These are phyloP conservation scores for Tragelaphus imberbis DNA, from an alignment of 2,113 vertebrate species.

Conservation along the genomic window DNA sequence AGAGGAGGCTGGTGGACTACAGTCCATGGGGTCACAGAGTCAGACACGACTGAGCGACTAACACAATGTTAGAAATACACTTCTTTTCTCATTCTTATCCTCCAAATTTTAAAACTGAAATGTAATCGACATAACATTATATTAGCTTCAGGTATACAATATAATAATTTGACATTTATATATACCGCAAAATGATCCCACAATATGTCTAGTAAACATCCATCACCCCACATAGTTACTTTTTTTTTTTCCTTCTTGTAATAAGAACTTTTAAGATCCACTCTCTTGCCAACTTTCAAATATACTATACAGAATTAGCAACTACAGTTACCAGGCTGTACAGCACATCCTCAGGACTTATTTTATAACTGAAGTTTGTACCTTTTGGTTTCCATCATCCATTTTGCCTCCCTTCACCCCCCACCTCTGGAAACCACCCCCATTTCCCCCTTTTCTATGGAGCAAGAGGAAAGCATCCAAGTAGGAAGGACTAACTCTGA, in stretches of 20 bases:
- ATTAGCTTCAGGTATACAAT: neutral
- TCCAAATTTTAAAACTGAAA: neutral
- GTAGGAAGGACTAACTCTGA: neutral
- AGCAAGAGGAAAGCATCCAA: neutral
- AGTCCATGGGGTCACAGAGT: neutral
- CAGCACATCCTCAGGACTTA: neutral
- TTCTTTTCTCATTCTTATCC: neutral
- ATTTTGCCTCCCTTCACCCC: neutral
- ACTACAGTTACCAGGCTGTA: neutral
- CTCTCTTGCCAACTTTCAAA: neutral
- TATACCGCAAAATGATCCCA: neutral
- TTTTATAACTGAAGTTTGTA: neutral
- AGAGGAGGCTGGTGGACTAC: neutral
- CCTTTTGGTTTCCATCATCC: neutral
- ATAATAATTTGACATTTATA: neutral
- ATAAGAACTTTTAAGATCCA: neutral
- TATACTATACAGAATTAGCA: neutral
- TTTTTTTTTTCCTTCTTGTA: neutral
- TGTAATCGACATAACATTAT: neutral
- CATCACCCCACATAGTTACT: neutral
- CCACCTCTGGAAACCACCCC: neutral
- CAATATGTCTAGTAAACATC: neutral
- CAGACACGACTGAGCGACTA: neutral
- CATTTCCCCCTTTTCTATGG: neutral
- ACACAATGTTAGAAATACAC: neutral